Evolutionary conservation across 2,113 vertebrate species (phyloP).

Genomic region (Bos javanicus): DNA sequence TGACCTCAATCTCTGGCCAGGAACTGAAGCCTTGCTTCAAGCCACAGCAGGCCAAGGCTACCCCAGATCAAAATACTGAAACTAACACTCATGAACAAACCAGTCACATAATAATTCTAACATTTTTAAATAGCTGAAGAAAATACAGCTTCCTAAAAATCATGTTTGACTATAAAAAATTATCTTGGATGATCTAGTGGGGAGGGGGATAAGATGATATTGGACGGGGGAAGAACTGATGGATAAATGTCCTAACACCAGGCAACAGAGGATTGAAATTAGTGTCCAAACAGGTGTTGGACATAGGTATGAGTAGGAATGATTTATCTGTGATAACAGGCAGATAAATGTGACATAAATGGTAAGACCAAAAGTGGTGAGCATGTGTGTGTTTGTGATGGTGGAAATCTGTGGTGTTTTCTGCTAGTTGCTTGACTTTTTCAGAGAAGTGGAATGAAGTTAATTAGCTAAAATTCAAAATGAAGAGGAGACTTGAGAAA

Average conservation of each 20-base stretch:
- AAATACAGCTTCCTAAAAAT: neutral
- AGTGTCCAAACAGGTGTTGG: too few relatives aligned
- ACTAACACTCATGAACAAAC: neutral
- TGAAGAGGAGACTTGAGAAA: neutral
- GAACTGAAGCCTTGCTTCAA: neutral
- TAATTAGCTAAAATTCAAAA: neutral
- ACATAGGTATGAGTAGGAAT: neutral
- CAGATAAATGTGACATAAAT: neutral
- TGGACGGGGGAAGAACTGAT: neutral
- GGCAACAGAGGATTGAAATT: neutral
- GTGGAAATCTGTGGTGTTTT: neutral
- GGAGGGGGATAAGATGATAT: neutral
- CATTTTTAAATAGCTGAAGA: neutral
- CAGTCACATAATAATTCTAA: neutral
- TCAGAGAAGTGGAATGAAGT: neutral
- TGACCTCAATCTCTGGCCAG: neutral
- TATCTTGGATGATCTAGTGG: neutral
- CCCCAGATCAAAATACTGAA: neutral
- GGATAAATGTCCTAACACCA: neutral
- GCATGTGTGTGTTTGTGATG: rapidly evolving
- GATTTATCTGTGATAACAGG: neutral
- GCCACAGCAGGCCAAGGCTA: neutral
- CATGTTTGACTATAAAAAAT: neutral
- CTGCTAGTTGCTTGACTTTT: neutral
- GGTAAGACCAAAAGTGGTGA: neutral